Evolutionary conservation across 2,797 vertebrate species (phyloP), one percentile per base, ranked within the genome.

Genomic region (Enoplosus armatus): DNA sequence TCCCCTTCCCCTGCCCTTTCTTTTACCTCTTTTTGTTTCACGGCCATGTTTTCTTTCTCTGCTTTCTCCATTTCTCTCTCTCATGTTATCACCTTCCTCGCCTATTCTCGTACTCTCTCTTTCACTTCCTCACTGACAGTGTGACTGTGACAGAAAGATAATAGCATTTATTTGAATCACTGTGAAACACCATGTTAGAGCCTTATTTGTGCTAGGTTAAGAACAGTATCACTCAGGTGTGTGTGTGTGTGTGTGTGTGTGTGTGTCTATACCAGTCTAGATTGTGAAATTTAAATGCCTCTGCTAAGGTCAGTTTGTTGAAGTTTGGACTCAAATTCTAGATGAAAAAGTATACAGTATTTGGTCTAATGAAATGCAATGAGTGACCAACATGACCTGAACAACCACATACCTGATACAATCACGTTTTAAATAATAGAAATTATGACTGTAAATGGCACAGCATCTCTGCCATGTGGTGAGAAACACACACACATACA

Each of bases 81-180:
- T 77, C 58, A 53, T 50, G 41, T 60, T 59, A 50, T 74, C 62
- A 14, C 39, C n/a, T 24, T 37, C 29, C 20, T 72, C n/a, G 9
- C 47, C 54, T 33, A 0, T 65, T 70, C 48, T 63, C 45, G 27
- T 16, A 10, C 33, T 41, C 29, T 59, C 22, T 48, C 14, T 33
- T 31, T 59, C 5, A 1, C 29, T 18, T 16, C 29, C 12, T 66
- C 58, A 55, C 55, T 16, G 53, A 33, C 41, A 63, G 39, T 71
- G 8, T 53, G 79, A 64, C 53, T 56, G 71, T 72, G 35, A 75
- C 54, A 59, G 41, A 37, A 62, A 11, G 26, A 56, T 75, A 60
- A 73, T 72, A 62, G 31, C 51, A 81, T 77, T 15, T 47, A 45
- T 75, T 75, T 75, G 31, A 69, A 65, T 72, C 51, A 68, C 51